Evolutionary conservation across 2,797 vertebrate species (phyloP).

Genomic region (Sebastes jordani): DNA sequence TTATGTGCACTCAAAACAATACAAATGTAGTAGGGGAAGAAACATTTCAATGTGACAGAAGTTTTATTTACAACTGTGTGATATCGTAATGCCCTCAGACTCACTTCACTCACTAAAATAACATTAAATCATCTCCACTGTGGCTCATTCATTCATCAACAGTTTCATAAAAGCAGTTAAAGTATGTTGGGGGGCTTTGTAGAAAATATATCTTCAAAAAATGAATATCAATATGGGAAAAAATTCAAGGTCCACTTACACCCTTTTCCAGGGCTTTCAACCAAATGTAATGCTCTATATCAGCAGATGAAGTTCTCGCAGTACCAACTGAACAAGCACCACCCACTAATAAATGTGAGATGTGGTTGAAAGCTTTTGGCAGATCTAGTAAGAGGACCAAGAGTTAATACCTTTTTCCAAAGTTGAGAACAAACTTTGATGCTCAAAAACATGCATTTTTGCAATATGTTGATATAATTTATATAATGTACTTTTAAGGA

Average conservation of each 20-base stretch:
- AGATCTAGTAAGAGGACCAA: neutral
- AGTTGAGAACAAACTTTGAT: neutral
- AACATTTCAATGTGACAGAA: neutral
- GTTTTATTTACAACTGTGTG: conserved; percentile 8
- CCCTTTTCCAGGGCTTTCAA: neutral
- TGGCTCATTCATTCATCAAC: neutral
- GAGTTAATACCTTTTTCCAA: neutral
- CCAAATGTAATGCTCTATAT: neutral
- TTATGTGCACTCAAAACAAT: neutral
- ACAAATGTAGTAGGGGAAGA: neutral
- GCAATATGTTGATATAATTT: neutral
- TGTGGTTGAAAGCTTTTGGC: neutral
- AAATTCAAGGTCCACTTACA: neutral
- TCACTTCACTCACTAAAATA: neutral
- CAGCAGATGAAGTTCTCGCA: neutral
- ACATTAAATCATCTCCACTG: neutral
- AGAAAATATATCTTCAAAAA: neutral
- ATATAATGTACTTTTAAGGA: neutral
- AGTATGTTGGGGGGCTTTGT: neutral
- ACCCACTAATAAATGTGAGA: neutral
- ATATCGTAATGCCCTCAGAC: neutral
- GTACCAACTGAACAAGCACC: neutral
- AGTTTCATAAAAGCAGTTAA: neutral
- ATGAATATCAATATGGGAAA: neutral
- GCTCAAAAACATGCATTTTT: neutral